Evolutionary conservation across 2,888 invertebrate species (phyloP), one percentile per base, ranked within the genome.

Genomic region (Cybosia mesomella): DNA sequence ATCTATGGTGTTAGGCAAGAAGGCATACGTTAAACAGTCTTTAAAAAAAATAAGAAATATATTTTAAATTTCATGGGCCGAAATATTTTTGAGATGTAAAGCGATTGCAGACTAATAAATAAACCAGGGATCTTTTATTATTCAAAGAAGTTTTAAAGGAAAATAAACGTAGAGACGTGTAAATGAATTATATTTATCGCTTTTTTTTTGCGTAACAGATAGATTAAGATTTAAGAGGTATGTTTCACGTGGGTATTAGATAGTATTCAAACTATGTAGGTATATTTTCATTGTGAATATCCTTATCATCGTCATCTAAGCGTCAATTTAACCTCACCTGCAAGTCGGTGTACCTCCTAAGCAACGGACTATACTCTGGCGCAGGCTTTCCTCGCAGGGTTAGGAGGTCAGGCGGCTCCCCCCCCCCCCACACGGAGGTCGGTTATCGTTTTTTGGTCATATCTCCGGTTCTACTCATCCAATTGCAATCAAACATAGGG

Each of bases 51-150:
- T 28, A 8, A 15, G n/a, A 34, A 22, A 36, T 18, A 18, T 1
- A 22, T 54, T 22, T 59, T 22, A 36, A 18, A 22, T 22, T 39
- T 39, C 34, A 8, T 15, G 18, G 13, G 18, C 22, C 22, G n/a
- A 59, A 32, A 39, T 22, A 36, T 36, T 39, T 59, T 59, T 59
- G 59, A 39, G 21, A 24, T 59, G 18, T 59, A 18, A n/a, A 59
- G 24, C 18, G 24, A 1, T 39, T 39, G 8, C 39, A 24, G 39
- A 39, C 59, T 59, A 59, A 59, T 59, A 39, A 39, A 59, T 59
- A 10, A 39, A 15, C 4, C 18, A 21, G 59, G 8, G 15, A 24
- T n/a, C 24, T 22, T 59, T 59, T 58, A 9, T 59, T 18, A 39
- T 39, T 32, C 21, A 39, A 24, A 39, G 18, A 15, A 39, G 39